Percentiles rank a stretch among this genome's conserved stretches.
Conservation (phyloP, 2,797 vertebrate species). For the Schizothorax lantsangensis region DNA sequence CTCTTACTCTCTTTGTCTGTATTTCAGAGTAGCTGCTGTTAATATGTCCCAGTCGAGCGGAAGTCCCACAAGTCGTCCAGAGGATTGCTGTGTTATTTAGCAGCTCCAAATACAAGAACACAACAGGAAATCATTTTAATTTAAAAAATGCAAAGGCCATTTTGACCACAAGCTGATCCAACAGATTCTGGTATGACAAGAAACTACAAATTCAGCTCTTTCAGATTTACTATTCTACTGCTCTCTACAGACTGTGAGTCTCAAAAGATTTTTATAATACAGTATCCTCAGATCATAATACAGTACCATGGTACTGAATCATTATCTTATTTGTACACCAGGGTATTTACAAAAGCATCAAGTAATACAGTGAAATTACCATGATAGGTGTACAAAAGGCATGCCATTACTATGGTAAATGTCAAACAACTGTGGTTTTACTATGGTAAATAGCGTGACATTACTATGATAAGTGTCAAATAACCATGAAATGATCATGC, state of each 20-base stretch:
- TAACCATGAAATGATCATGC: not conserved
- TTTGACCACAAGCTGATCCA: slow-evolving; percentile 33
- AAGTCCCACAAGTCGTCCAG: slow-evolving; percentile 65
- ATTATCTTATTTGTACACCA: not conserved
- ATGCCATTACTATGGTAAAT: not conserved
- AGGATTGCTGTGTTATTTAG: slow-evolving; percentile 67
- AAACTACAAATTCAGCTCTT: slow-evolving; percentile 7
- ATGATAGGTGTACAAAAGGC: not conserved
- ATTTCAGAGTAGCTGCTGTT: slow-evolving; percentile 68
- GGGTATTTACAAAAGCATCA: not conserved
- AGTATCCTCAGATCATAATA: not conserved
- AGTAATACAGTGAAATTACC: not conserved
- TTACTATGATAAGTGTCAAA: not conserved
- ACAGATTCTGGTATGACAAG: slow-evolving; percentile 12
- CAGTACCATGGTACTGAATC: not conserved
- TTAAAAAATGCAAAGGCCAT: slow-evolving; percentile 26
- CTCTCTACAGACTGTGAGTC: not conserved
- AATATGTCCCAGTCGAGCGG: slow-evolving; percentile 73
- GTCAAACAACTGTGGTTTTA: not conserved
- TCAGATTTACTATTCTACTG: not conserved
- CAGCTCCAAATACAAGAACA: slow-evolving; percentile 53
- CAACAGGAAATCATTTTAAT: slow-evolving; percentile 57
- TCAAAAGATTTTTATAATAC: not conserved
- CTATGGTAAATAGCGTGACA: not conserved
- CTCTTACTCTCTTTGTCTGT: slow-evolving; percentile 73